Base-by-base conservation (phyloP, 1,140 invertebrate genomes). In the Atta colombica region DNA sequence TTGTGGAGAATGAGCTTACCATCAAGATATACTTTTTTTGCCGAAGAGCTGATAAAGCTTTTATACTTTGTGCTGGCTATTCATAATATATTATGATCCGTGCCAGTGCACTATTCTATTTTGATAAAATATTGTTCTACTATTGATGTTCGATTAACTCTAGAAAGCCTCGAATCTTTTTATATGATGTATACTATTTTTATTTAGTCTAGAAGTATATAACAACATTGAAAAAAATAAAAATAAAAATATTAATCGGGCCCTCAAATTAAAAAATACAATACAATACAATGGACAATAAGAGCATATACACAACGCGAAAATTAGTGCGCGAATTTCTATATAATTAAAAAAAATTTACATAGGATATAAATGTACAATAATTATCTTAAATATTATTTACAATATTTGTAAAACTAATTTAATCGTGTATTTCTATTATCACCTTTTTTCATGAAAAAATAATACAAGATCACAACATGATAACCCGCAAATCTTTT, bases 111-210 rank as follows among this genome's bases (percentile, higher is more conserved):
- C 3, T 16, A 18, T 21, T 82, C 39, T 3, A 18, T 25, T 61
- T 10, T 74, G 39, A 74, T 82, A 45, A 82, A 61, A 84, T 63
- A 74, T 74, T 63, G 21, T 72, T 74, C 18, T 31, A 74, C 51
- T 61, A 84, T 84, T 84, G 18, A 0, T 21, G 4, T 2, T 58
- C 25, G n/a, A 28, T 68, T 21, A 78, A 18, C 12, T 80, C 4
- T 35, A n/a, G 18, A 25, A 63, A 25, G n/a, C n/a, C 6, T n/a
- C 53, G 12, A 35, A 3, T 18, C 18, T 31, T 78, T 49, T 51
- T 25, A 21, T 21, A 21, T 3, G 12, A 3, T 14, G 0, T 45
- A 49, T 12, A 31, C 35, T 80, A 18, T 60, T 39, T 18, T 82
- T 45, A 31, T 14, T 25, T 25, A 39, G 6, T 81, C 8, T 71